Evolutionary conservation across 2,797 vertebrate genomes (phyloP).

Genomic region (Falco novaeseelandiae): DNA sequence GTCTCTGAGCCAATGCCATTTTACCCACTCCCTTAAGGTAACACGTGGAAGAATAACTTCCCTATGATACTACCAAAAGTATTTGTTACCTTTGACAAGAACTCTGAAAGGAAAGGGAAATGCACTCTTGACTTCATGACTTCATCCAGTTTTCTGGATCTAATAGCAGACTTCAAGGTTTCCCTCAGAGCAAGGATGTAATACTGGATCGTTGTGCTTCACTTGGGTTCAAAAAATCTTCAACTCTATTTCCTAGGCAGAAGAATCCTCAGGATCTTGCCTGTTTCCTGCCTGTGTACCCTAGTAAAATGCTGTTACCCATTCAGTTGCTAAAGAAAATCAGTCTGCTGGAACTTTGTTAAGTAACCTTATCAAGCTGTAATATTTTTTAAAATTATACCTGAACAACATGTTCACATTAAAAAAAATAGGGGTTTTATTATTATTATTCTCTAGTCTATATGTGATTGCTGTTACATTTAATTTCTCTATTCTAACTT

Average conservation of each 20-base stretch:
- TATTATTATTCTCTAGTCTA: neutral
- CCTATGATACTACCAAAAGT: neutral
- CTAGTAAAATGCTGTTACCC: neutral
- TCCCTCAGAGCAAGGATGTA: neutral
- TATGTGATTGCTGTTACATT: neutral
- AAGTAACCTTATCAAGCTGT: neutral
- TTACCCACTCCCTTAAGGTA: neutral
- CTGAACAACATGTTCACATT: neutral
- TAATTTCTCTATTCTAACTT: neutral
- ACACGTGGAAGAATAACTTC: neutral
- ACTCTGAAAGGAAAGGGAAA: neutral
- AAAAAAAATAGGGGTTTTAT: neutral
- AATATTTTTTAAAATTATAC: neutral
- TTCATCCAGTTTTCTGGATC: neutral
- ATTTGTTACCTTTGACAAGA: neutral
- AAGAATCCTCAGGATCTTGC: neutral
- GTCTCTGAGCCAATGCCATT: neutral
- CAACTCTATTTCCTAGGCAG: neutral
- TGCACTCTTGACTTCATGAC: neutral
- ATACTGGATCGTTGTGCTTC: neutral
- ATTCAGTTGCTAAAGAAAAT: neutral
- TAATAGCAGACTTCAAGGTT: neutral
- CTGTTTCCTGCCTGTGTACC: neutral
- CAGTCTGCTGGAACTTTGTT: neutral
- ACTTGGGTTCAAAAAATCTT: neutral